Conservation (phyloP, 2,888 invertebrate species). For the Sminthurides aquaticus region DNA sequence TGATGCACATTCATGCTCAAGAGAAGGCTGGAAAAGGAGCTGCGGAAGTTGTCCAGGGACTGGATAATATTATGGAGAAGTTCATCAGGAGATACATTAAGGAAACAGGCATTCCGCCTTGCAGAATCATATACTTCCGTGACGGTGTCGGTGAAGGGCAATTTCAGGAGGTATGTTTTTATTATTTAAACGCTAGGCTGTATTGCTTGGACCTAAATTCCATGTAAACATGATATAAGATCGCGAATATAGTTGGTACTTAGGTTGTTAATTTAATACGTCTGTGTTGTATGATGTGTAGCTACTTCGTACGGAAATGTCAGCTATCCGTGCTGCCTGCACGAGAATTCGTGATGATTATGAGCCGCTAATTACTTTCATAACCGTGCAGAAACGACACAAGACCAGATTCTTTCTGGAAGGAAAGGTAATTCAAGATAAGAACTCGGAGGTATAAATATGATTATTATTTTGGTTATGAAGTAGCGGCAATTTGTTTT, state of each 20-base stretch:
- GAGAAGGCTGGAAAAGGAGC: slow-evolving; percentile 21
- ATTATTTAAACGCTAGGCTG: no score
- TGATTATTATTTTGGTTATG: no score
- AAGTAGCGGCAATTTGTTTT: no score
- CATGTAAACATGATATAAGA: no score
- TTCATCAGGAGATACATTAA: slow-evolving; percentile 52
- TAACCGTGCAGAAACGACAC: slow-evolving; percentile 57
- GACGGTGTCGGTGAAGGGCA: slow-evolving; percentile 48
- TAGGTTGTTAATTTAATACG: no score
- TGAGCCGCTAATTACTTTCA: slow-evolving; percentile 55
- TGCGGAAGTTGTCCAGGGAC: slow-evolving; percentile 66
- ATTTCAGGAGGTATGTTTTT: slow-evolving; percentile 43
- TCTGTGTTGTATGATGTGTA: no score
- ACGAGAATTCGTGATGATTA: slow-evolving; percentile 50
- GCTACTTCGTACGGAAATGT: slow-evolving; percentile 35
- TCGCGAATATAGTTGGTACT: no score
- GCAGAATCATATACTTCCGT: slow-evolving; percentile 46
- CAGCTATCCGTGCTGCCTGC: slow-evolving; percentile 50
- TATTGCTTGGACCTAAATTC: no score
- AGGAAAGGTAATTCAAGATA: no score
- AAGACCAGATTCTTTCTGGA: slow-evolving; percentile 51
- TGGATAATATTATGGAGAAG: slow-evolving; percentile 59
- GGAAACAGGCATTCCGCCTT: slow-evolving; percentile 38
- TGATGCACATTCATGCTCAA: slow-evolving; percentile 26
- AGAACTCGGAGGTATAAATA: no score